Conservation (phyloP, 1,140 invertebrate species). For the Drosophila tropicalis region DNA sequence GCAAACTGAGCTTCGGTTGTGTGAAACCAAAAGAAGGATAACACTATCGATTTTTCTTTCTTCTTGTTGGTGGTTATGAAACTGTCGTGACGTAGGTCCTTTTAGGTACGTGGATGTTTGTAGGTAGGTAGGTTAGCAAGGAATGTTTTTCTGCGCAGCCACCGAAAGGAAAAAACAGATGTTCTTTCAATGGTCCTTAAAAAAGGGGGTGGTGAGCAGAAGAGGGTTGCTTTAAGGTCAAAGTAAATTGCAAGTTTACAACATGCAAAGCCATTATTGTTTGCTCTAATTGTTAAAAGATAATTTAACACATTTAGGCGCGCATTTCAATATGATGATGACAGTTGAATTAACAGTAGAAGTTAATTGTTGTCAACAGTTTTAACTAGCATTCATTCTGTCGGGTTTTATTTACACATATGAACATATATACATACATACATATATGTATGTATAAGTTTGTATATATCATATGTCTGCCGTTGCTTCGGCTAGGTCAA, state of each 20-base stretch:
- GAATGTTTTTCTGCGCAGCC: conserved; percentile 50
- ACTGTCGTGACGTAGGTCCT: conserved; percentile 53
- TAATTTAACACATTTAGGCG: conserved; percentile 1
- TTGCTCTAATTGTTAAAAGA: not conserved
- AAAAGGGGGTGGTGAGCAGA: no score
- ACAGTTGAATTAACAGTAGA: not conserved
- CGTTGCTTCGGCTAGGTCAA: conserved; percentile 39
- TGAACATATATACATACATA: not conserved
- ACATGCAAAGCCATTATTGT: not conserved
- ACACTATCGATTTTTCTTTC: conserved; percentile 66
- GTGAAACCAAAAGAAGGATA: conserved; percentile 74
- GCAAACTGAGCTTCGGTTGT: conserved; percentile 39
- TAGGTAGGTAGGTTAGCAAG: conserved; percentile 16
- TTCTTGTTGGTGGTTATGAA: conserved; percentile 62
- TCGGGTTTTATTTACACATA: not conserved
- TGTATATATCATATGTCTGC: not conserved
- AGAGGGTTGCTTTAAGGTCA: conserved; percentile 1
- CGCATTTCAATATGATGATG: not conserved
- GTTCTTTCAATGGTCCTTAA: conserved; percentile 26
- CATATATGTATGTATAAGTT: no score
- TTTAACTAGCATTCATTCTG: not conserved
- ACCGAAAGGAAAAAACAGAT: conserved; percentile 47
- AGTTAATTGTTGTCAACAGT: conserved; percentile 12
- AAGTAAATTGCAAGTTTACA: conserved; percentile 7
- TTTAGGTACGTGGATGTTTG: conserved; percentile 12